Percentiles rank a stretch among this genome's conserved stretches.
These are phyloP conservation scores for Bos taurus DNA, from an alignment of 2,113 vertebrate genomes.

Conservation along the genomic window DNA sequence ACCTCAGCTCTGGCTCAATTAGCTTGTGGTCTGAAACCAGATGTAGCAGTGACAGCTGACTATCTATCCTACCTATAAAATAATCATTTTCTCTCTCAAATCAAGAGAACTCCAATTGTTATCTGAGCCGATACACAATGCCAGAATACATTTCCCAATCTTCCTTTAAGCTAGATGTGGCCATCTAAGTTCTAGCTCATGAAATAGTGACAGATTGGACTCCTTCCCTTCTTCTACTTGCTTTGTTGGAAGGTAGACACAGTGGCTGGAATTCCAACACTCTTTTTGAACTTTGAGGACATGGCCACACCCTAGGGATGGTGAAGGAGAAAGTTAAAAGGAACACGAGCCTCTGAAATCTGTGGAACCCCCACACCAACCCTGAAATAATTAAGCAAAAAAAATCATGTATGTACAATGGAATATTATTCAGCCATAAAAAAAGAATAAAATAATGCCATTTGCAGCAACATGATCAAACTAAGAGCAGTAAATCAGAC, in stretches of 20 bases:
- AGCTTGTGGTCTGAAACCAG: not conserved
- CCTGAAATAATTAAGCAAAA: not conserved
- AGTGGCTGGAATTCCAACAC: not conserved
- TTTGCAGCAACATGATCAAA: not conserved
- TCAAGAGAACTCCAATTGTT: not conserved
- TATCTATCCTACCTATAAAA: not conserved
- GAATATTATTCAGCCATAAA: not conserved
- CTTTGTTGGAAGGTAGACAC: not conserved
- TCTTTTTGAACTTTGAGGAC: not conserved
- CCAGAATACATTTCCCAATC: not conserved
- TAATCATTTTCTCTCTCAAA: not conserved
- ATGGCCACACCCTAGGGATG: not conserved
- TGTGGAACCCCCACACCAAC: not conserved
- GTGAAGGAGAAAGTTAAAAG: not conserved
- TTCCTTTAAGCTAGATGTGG: not conserved
- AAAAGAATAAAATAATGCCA: not conserved
- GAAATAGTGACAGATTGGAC: not conserved
- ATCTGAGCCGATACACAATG: not conserved
- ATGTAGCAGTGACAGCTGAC: not conserved
- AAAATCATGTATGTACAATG: not conserved
- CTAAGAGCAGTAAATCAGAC: not conserved
- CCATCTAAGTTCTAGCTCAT: not conserved
- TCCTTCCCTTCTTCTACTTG: not conserved
- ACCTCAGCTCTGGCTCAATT: not conserved
- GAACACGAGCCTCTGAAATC: not conserved